Evolutionary conservation across 2,888 invertebrate species (phyloP).

Genomic region (Trisateles emortualis): DNA sequence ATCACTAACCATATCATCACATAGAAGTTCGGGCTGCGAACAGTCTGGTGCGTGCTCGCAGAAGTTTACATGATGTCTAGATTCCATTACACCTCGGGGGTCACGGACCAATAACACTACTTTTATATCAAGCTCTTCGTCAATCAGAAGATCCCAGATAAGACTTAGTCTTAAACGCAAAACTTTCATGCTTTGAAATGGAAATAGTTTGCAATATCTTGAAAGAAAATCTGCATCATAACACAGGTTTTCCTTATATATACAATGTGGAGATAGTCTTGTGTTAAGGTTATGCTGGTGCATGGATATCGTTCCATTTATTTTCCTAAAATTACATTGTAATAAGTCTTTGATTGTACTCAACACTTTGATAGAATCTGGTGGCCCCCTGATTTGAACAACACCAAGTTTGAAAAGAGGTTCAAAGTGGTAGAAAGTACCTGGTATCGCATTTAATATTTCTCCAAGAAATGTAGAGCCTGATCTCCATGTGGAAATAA

Average conservation of each 20-base stretch:
- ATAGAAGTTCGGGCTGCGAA: slow-evolving; percentile 91
- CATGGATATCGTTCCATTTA: slow-evolving; percentile 92
- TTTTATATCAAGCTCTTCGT: slow-evolving; percentile 91
- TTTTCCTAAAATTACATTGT: slow-evolving; percentile 92
- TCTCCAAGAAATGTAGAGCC: slow-evolving; percentile 96
- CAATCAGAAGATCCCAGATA: too few species aligned
- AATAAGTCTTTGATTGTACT: slow-evolving; percentile 90
- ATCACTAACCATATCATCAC: slow-evolving; percentile 94
- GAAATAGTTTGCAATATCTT: too few species aligned
- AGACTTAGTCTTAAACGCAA: slow-evolving; percentile 92
- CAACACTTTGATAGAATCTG: slow-evolving; percentile 89
- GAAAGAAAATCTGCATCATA: too few species aligned
- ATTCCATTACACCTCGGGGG: slow-evolving; percentile 95
- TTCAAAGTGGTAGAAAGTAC: too few species aligned
- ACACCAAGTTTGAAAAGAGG: slow-evolving; percentile 94
- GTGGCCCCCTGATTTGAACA: slow-evolving; percentile 92
- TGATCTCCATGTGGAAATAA: too few species aligned
- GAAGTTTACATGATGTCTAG: slow-evolving; percentile 93
- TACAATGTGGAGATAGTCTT: slow-evolving; percentile 94
- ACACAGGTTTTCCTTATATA: too few species aligned
- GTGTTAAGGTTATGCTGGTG: slow-evolving; percentile 95
- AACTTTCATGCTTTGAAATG: slow-evolving; percentile 95
- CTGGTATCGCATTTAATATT: slow-evolving; percentile 92
- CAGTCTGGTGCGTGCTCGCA: slow-evolving; percentile 93
- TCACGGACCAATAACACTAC: slow-evolving; percentile 93